Base-by-base conservation (phyloP, 2,888 invertebrate species). In the Corbicula japonica region DNA sequence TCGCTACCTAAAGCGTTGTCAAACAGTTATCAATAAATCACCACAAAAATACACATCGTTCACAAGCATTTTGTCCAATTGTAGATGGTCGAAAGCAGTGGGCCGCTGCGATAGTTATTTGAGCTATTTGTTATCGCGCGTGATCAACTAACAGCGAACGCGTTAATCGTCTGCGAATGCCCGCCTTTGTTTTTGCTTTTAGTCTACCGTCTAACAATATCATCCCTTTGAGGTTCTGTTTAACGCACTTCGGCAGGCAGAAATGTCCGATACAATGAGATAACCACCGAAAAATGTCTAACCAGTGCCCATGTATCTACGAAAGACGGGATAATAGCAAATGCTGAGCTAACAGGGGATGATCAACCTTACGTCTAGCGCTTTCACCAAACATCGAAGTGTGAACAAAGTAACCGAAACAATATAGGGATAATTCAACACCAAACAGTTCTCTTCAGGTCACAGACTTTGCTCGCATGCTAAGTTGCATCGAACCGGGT, bases 151-250 rank as follows among this genome's bases (percentile, higher is more conserved):
- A 54, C 54, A 30, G 28, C 30, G 54, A 38, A 72, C 44, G 71
- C 41, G 62, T 30, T 80, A 76, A 72, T 80, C 76, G 72, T 76
- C 72, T 62, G 56, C 62, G 44, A 76, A 79, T 68, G 66, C 71
- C 80, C 80, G 76, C 80, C 80, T 80, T 76, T 80, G 80, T 80
- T 80, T 80, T 66, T 54, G 61, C 38, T 26, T 73, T 48, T 50
- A 62, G 18, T 34, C 73, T 52, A 65, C 44, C 65, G 44, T 56
- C n/a, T n/a, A n/a, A n/a, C n/a, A n/a, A n/a, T n/a, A n/a, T n/a
- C 23, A 30, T 23, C 65, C 23, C 54, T 66, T 54, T 23, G 44
- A 58, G 38, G 65, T 58, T 30, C 65, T 60, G 30, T 28, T 26
- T 50, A 58, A 35, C 58, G 46, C 50, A 34, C 44, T 50, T 61